phyloP scores from a whole-genome alignment of 2,888 invertebrate genomes.

The Polydrusus pterygomalis region DNA sequence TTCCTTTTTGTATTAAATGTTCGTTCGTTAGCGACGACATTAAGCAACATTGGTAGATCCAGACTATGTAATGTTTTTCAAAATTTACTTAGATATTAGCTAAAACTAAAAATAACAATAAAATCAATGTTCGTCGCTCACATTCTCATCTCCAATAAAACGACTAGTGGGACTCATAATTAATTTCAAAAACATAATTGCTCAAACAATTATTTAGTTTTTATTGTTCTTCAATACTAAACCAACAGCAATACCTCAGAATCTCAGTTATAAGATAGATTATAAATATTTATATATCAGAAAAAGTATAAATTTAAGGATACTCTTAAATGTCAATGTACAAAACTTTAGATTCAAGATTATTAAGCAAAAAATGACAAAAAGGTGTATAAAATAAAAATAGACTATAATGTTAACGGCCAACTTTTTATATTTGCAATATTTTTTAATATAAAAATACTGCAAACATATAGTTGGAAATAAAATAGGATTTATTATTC shows the following conservation, averaged over 20 bases:
- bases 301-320: conserved; percentile 66
- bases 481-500: conserved; percentile 36
- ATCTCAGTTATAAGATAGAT: conserved; percentile 71
- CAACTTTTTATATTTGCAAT: conserved; percentile 41
- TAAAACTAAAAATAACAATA: too few species aligned
- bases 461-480: conserved; percentile 1
- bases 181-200: conserved; percentile 34
- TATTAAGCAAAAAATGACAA: conserved; percentile 44
- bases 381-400: conserved; percentile 52
- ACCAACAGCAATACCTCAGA: conserved; percentile 73
- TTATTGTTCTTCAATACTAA: conserved; percentile 64
- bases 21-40: too few species aligned
- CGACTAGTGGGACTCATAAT: conserved; percentile 18
- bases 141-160: neutral
- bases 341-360: conserved; percentile 67
- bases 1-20: too few species aligned
- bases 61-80: too few species aligned
- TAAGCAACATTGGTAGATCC: too few species aligned
- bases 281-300: conserved; percentile 70
- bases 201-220: conserved; percentile 45
- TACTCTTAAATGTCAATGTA: conserved; percentile 68
- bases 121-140: too few species aligned
- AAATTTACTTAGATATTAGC: too few species aligned
- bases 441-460: neutral
- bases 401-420: conserved; percentile 54